Evolutionary conservation across 2,888 invertebrate species (phyloP).

Genomic region (Mesopsocus fuscifrons): DNA sequence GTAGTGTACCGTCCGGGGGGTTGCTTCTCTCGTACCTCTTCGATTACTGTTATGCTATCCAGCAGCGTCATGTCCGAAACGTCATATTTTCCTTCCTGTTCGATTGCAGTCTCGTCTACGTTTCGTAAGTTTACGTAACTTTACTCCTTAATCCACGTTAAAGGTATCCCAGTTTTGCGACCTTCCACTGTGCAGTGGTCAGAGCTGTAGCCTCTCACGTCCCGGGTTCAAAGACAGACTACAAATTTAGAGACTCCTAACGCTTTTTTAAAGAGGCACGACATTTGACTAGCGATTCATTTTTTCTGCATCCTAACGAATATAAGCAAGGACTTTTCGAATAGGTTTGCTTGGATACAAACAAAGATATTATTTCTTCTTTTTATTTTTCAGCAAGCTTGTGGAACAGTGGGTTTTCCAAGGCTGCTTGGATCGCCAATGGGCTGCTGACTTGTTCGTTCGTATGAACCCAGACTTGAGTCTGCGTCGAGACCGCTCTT

Average conservation of each 20-base stretch:
- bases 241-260: not conserved
- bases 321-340: too few species aligned
- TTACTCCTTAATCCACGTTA: not conserved
- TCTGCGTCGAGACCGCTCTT: not conserved
- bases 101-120: not conserved
- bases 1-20: not conserved
- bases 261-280: slow-evolving; percentile 1
- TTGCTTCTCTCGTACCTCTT: slow-evolving; percentile 2
- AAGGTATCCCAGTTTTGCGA: not conserved
- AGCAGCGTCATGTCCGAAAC: not conserved
- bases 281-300: too few species aligned
- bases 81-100: not conserved
- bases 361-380: too few species aligned
- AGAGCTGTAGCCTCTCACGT: too few species aligned
- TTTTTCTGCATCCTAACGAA: too few species aligned
- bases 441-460: not conserved
- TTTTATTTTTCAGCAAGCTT: not conserved
- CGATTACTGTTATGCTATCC: not conserved
- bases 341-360: too few species aligned
- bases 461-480: not conserved
- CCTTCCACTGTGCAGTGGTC: not conserved
- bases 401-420: slow-evolving; percentile 1
- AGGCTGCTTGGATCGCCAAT: not conserved
- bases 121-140: not conserved
- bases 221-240: too few species aligned